phyloP scores from a whole-genome alignment of 2,888 invertebrate genomes.

The Cataglyphis albicans region DNA sequence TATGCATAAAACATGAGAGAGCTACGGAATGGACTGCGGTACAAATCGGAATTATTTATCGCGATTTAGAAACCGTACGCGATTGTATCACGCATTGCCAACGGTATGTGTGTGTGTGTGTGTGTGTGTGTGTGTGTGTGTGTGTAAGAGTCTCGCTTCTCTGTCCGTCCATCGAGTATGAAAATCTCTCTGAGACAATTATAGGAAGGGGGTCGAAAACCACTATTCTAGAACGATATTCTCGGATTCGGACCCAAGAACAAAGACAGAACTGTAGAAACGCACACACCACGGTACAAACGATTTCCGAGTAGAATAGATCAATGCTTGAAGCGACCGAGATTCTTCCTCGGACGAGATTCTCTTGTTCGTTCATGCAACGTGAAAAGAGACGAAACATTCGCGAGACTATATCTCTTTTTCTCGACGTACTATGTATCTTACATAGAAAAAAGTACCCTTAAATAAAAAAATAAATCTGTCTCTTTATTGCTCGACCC shows the following conservation, averaged over 20 bases:
- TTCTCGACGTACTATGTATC: neutral
- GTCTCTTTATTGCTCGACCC: neutral
- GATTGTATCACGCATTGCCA: conserved; percentile 10
- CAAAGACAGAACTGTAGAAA: neutral
- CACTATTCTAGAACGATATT: conserved; percentile 12
- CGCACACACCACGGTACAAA: neutral
- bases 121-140: neutral
- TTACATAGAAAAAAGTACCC: neutral
- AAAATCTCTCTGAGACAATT: conserved; percentile 14
- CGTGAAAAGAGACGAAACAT: conserved; percentile 12
- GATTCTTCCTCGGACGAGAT: neutral
- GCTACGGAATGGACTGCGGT: conserved; percentile 63
- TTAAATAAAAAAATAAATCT: conserved; percentile 1
- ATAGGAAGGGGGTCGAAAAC: conserved; percentile 13
- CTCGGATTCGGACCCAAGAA: neutral
- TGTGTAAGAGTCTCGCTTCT: neutral
- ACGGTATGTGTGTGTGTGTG: neutral
- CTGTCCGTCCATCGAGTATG: conserved; percentile 2
- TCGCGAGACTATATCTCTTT: neutral
- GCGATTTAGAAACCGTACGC: conserved; percentile 21
- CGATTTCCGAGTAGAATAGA: conserved; percentile 17
- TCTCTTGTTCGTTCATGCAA: conserved; percentile 16
- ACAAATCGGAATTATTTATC: conserved; percentile 77
- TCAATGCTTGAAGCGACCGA: conserved; percentile 29
- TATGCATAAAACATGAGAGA: conserved; percentile 77